phyloP scores from a whole-genome alignment of 2,797 vertebrate genomes.

The Melanotaenia boesemani region DNA sequence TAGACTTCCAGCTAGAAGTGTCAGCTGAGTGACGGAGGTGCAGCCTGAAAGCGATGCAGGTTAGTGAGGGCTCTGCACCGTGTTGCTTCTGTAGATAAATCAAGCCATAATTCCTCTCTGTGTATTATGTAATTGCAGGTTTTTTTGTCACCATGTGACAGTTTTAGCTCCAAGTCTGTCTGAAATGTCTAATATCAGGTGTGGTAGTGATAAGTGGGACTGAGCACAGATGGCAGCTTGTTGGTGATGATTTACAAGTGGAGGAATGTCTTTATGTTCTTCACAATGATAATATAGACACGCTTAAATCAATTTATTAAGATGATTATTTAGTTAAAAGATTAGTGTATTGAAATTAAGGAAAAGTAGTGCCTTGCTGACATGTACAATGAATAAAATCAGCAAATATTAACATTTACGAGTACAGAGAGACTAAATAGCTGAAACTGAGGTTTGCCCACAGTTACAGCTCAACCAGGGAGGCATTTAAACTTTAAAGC shows the following conservation, averaged over 20 bases:
- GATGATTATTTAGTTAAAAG: background rate
- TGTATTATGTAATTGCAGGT: background rate
- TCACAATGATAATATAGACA: background rate
- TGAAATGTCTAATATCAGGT: constrained; percentile 38
- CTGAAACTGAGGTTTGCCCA: constrained; percentile 17
- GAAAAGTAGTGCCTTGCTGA: background rate
- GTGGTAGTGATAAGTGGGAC: constrained; percentile 21
- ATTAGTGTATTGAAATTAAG: background rate
- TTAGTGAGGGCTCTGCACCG: background rate
- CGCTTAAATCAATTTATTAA: background rate
- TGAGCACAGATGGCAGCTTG: constrained; percentile 33
- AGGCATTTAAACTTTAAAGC: constrained; percentile 14
- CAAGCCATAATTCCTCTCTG: background rate
- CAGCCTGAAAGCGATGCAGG: background rate
- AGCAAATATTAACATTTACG: too few relatives aligned
- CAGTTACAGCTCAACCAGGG: constrained; percentile 15
- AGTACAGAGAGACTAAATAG: background rate
- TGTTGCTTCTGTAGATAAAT: background rate
- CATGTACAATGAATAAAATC: too few relatives aligned
- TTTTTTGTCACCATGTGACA: constrained; percentile 18
- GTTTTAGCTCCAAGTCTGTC: constrained; percentile 51
- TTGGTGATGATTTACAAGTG: background rate
- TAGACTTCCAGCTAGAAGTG: constrained; percentile 1
- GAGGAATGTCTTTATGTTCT: constrained; percentile 9
- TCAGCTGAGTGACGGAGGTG: background rate